phyloP scores from a whole-genome alignment of 2,888 invertebrate genomes.

The Orthonevra nobilis region DNA sequence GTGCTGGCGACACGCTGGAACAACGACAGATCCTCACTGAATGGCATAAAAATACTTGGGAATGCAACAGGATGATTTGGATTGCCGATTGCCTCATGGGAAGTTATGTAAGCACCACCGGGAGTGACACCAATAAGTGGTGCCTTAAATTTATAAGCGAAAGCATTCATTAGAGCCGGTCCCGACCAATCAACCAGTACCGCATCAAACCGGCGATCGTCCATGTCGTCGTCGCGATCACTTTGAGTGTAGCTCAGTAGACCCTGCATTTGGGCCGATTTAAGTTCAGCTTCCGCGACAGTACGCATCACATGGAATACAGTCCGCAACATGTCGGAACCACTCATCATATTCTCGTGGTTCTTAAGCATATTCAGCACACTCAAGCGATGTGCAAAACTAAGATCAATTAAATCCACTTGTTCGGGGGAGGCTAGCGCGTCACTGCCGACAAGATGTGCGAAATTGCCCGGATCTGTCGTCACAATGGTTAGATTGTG shows the following conservation, averaged over 20 bases:
- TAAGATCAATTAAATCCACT: slow-evolving; percentile 79
- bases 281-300: slow-evolving; percentile 72
- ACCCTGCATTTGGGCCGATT: slow-evolving; percentile 72
- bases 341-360: slow-evolving; percentile 69
- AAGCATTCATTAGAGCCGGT: slow-evolving; percentile 80
- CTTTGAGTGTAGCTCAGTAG: slow-evolving; percentile 65
- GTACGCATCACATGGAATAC: slow-evolving; percentile 72
- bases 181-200: slow-evolving; percentile 82
- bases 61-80: slow-evolving; percentile 81
- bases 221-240: slow-evolving; percentile 71
- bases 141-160: slow-evolving; percentile 82
- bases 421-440: slow-evolving; percentile 63
- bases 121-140: slow-evolving; percentile 82
- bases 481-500: slow-evolving; percentile 81
- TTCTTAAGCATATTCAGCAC: slow-evolving; percentile 71
- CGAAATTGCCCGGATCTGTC: slow-evolving; percentile 79
- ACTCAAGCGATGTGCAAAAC: slow-evolving; percentile 72
- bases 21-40: slow-evolving; percentile 79
- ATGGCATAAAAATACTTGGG: slow-evolving; percentile 81
- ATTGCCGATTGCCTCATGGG: slow-evolving; percentile 82
- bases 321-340: slow-evolving; percentile 72
- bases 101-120: slow-evolving; percentile 80
- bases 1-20: slow-evolving; percentile 76
- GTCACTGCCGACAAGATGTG: slow-evolving; percentile 31
- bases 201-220: slow-evolving; percentile 83